Evolutionary conservation across 2,888 invertebrate species (phyloP).

Genomic region (Xylota sylvarum): DNA sequence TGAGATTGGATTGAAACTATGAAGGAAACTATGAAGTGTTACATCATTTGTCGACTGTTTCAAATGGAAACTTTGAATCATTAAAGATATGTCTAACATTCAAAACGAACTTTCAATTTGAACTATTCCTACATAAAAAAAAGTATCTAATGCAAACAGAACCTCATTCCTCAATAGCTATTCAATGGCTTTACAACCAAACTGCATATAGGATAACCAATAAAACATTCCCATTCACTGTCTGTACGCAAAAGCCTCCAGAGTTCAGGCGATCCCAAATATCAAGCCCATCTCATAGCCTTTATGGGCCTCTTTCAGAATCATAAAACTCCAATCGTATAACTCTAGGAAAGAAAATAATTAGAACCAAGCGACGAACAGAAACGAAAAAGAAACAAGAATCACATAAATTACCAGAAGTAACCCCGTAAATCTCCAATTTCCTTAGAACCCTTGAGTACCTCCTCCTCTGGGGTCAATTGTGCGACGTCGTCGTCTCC

Average conservation of each 20-base stretch:
- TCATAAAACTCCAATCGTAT: slow-evolving; percentile 61
- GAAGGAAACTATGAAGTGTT: too few species aligned
- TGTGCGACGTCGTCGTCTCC: slow-evolving; percentile 21
- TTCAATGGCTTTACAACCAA: slow-evolving; percentile 28
- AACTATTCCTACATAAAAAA: not conserved
- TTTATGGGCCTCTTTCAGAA: slow-evolving; percentile 49
- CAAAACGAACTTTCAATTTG: too few species aligned
- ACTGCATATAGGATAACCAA: slow-evolving; percentile 15
- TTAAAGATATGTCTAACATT: too few species aligned
- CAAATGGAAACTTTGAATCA: too few species aligned
- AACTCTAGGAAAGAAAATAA: slow-evolving; percentile 60
- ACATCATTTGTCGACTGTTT: too few species aligned
- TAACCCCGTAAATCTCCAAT: slow-evolving; percentile 67
- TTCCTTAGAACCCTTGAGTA: slow-evolving; percentile 40
- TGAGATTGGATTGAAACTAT: too few species aligned
- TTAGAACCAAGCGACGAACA: slow-evolving; percentile 47
- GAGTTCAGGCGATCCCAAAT: slow-evolving; percentile 1
- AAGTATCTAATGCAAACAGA: not conserved
- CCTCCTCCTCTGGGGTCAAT: slow-evolving; percentile 45
- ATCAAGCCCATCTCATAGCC: slow-evolving; percentile 37
- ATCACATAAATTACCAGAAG: slow-evolving; percentile 56
- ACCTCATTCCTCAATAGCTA: not conserved
- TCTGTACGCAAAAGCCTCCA: slow-evolving; percentile 8
- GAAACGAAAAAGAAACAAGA: slow-evolving; percentile 32
- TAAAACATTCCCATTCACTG: slow-evolving; percentile 20